Conservation (phyloP, 2,888 invertebrate genomes). For the Periphyllus acericola region DNA sequence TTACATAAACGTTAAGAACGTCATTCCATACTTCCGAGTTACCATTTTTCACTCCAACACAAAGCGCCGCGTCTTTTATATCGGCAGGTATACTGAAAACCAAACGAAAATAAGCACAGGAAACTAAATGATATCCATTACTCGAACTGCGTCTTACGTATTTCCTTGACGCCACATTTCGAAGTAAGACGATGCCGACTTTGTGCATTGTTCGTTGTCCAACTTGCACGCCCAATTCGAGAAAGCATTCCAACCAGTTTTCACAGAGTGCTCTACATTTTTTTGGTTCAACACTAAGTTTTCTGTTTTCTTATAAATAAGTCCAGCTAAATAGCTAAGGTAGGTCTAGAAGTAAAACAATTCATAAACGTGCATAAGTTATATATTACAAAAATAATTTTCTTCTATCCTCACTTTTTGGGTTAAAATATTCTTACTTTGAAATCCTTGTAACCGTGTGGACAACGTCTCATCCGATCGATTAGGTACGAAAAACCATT, state of each 20-base stretch:
- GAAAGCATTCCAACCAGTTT: slow-evolving; percentile 36
- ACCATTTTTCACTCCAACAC: slow-evolving; percentile 53
- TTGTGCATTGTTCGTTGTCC: slow-evolving; percentile 10
- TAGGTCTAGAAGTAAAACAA: neutral
- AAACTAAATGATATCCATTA: neutral
- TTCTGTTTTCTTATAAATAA: slow-evolving; percentile 22
- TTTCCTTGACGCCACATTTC: slow-evolving; percentile 8
- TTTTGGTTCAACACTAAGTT: neutral
- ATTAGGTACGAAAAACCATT: slow-evolving; percentile 27
- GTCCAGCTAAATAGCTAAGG: slow-evolving; percentile 22
- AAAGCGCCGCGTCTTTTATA: slow-evolving; percentile 62
- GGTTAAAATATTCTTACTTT: neutral
- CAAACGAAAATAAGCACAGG: neutral
- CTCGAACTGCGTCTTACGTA: neutral
- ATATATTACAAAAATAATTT: neutral
- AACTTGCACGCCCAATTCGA: slow-evolving; percentile 40
- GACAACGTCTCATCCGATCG: slow-evolving; percentile 4
- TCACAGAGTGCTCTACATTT: neutral
- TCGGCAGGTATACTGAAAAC: slow-evolving; percentile 62
- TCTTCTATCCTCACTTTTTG: neutral
- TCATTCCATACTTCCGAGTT: slow-evolving; percentile 16
- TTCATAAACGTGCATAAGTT: neutral
- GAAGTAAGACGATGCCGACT: slow-evolving; percentile 3
- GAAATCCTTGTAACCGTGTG: neutral
- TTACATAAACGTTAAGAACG: slow-evolving; percentile 36